Percentiles rank a stretch among this genome's conserved stretches.
phyloP scores from a whole-genome alignment of 2,888 invertebrate genomes.

The Marasmarcha lunaedactyla region DNA sequence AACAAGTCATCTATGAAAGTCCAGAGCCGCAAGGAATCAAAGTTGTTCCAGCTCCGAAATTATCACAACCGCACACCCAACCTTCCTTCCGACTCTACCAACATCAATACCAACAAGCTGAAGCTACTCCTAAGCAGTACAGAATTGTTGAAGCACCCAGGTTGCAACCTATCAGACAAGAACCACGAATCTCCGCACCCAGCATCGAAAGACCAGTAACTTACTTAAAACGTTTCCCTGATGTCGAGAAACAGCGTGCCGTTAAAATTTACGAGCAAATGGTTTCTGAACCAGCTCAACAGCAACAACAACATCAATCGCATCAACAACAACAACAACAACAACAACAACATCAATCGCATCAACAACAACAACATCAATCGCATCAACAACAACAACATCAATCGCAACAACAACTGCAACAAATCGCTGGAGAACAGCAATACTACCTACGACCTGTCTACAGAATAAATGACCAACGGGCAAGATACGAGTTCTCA shows the following conservation, averaged over 20 bases:
- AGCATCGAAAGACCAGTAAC: constrained; percentile 47
- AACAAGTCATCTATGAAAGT: constrained; percentile 40
- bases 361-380: constrained; percentile 29
- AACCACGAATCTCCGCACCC: constrained; percentile 36
- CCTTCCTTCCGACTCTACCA: background rate
- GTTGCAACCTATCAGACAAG: constrained; percentile 35
- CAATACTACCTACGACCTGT: constrained; percentile 50
- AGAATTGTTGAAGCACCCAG: constrained; percentile 45
- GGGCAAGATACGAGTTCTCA: constrained; percentile 37
- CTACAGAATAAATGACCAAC: constrained; percentile 45
- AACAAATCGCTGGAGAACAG: constrained; percentile 25
- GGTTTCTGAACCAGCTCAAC: constrained; percentile 21
- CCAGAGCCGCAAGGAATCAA: constrained; percentile 56
- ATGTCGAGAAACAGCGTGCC: constrained; percentile 44
- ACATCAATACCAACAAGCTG: constrained; percentile 43
- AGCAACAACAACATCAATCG: constrained; percentile 25
- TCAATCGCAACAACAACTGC: constrained; percentile 28
- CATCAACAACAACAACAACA: constrained; percentile 22
- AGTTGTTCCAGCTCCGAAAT: constrained; percentile 55
- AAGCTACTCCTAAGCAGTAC: constrained; percentile 50
- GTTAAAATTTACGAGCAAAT: constrained; percentile 46
- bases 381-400: constrained; percentile 18
- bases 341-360: constrained; percentile 17
- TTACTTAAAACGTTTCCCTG: constrained; percentile 52
- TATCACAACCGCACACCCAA: constrained; percentile 35